These are phyloP conservation scores for Hoplodrina ambigua DNA, from an alignment of 2,888 invertebrate genomes.

Conservation along the genomic window DNA sequence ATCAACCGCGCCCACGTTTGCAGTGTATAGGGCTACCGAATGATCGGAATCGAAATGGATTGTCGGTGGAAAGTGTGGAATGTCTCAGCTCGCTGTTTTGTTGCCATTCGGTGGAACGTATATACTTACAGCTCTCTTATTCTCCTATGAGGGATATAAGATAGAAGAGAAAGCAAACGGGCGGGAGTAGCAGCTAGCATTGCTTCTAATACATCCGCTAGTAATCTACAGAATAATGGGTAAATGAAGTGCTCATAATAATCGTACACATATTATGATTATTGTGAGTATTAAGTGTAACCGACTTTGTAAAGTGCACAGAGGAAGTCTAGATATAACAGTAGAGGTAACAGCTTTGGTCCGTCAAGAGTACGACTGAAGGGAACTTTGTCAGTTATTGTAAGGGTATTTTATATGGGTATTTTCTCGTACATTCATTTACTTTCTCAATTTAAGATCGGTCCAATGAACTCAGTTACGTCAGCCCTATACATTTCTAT, in stretches of 20 bases:
- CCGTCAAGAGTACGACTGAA: background rate
- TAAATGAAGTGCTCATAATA: background rate
- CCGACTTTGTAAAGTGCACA: background rate
- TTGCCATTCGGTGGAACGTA: slow-evolving; percentile 26
- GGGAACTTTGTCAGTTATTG: background rate
- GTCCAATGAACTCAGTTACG: background rate
- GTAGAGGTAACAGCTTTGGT: background rate
- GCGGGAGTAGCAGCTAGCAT: background rate
- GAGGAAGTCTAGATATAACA: background rate
- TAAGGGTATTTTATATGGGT: background rate
- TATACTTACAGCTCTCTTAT: slow-evolving; percentile 18
- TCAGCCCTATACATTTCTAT: background rate
- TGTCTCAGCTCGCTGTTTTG: slow-evolving; percentile 15
- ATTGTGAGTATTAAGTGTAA: background rate
- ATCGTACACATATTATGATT: background rate
- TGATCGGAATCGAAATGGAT: slow-evolving; percentile 49
- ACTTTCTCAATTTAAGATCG: background rate
- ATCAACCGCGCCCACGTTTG: slow-evolving; percentile 69
- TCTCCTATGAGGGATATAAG: slow-evolving; percentile 13
- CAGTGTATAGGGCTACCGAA: slow-evolving; percentile 50
- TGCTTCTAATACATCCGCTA: background rate
- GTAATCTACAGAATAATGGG: background rate
- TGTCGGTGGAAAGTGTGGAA: slow-evolving; percentile 53
- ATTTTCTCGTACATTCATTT: slow-evolving; percentile 1
- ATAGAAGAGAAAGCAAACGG: slow-evolving; percentile 7